Base-by-base conservation (phyloP, 2,113 vertebrate species). In the Melozone crissalis region DNA sequence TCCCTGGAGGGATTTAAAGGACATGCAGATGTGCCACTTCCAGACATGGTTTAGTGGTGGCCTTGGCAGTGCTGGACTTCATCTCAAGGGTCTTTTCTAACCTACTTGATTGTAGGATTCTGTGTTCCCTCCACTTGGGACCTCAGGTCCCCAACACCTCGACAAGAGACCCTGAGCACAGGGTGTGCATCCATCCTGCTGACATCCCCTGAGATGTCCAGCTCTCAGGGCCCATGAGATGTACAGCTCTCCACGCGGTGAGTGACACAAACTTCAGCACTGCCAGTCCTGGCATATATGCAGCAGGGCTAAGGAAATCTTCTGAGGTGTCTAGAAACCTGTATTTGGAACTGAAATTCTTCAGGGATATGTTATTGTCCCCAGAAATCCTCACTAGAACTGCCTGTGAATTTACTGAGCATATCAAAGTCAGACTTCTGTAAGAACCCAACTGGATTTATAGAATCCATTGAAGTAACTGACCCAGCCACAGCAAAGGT, bases 341-440 rank as follows among this genome's bases (percentile, higher is more conserved):
- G 24, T 10, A 85, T 20, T 2, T 2, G 23, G 24, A 66, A 30
- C 9, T 41, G 44, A 71, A 66, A 22, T 65, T 58, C 46, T 62
- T 87, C 31, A 61, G 31, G 18, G 11, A 47, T 6, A 1, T 4
- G 1, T 4, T 22, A 17, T 9, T 3, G 1, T 46, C 24, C 13
- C 15, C 23, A 46, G 11, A 84, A 73, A 62, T 52, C 27, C 31
- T 39, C 33, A 10, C 21, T 55, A 43, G 24, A 61, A 52, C 9
- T 87, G 17, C 4, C 59, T 52, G 13, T 6, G 41, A 41, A 41
- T 41, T 41, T 15, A 41, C 20, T 62, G 62, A 72, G 10, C 37
- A 67, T 58, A 76, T 41, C 18, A 8, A 44, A 35, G 52, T 24
- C 24, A 46, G 22, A 52, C 6, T 69, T 71, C 52, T 47, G 2